Conservation (phyloP, 2,113 vertebrate genomes). For the Chrysochloris asiatica region DNA sequence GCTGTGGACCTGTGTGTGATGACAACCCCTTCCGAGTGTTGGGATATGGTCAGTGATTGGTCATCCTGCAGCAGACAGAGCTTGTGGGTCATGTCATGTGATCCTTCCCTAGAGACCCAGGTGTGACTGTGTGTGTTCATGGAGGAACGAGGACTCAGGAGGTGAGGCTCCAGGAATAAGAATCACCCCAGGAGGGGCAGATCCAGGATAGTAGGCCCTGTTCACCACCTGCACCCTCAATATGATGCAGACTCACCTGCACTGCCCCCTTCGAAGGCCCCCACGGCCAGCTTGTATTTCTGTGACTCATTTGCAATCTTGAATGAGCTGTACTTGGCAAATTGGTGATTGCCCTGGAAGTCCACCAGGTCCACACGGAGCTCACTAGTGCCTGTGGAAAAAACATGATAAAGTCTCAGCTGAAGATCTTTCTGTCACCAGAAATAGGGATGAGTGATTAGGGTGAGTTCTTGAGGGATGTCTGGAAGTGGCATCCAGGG, state of each 20-base stretch:
- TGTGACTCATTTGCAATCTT: neutral
- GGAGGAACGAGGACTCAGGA: accelerated
- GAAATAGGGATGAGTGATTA: neutral
- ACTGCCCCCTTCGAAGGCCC: neutral
- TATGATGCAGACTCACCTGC: neutral
- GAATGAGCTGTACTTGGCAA: slow-evolving; percentile 63
- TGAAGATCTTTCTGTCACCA: neutral
- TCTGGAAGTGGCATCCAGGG: neutral
- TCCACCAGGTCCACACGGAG: slow-evolving; percentile 64
- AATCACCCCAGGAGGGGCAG: neutral
- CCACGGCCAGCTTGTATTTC: slow-evolving; percentile 41
- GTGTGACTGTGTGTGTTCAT: neutral
- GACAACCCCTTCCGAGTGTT: neutral
- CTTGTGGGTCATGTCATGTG: neutral
- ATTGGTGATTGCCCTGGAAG: slow-evolving; percentile 32
- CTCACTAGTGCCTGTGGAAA: slow-evolving; percentile 26
- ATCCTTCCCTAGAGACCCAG: neutral
- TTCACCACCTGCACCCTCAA: neutral
- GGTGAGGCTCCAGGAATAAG: accelerated
- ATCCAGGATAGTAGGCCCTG: neutral
- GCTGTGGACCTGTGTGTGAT: neutral
- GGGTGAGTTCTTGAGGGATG: neutral
- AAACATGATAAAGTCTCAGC: accelerated
- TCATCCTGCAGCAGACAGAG: neutral
- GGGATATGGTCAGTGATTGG: neutral